These are phyloP conservation scores for Nezara viridula DNA, from an alignment of 2,888 invertebrate species.

Conservation along the genomic window DNA sequence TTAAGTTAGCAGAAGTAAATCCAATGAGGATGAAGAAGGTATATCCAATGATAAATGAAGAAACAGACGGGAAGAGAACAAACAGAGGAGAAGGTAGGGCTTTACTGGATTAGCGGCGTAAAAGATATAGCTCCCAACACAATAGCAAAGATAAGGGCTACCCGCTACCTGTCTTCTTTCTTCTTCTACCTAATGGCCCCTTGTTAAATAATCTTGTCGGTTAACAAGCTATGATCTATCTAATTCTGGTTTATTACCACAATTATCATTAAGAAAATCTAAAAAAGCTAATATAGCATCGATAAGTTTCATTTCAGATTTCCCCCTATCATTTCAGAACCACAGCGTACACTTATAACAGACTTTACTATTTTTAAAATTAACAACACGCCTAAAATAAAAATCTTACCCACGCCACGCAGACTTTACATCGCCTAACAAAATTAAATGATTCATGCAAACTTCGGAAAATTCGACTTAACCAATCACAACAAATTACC, in stretches of 20 bases:
- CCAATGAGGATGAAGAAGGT: background rate
- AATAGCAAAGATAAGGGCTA: background rate
- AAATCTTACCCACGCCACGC: too few relatives aligned
- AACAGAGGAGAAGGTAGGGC: background rate
- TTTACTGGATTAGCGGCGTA: background rate
- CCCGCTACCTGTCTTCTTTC: background rate
- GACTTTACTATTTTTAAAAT: too few relatives aligned
- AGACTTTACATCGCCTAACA: too few relatives aligned
- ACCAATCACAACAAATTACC: too few relatives aligned
- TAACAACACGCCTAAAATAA: too few relatives aligned
- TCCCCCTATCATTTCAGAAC: too few relatives aligned
- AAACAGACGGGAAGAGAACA: background rate
- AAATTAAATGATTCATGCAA: too few relatives aligned
- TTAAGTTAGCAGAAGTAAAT: background rate
- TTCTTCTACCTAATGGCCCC: background rate
- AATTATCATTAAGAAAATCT: background rate
- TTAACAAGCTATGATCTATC: background rate
- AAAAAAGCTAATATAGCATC: background rate
- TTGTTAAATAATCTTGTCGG: background rate
- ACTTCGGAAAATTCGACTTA: too few relatives aligned
- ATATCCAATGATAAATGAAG: conserved; percentile 4
- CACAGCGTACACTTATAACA: too few relatives aligned
- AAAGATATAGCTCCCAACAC: background rate
- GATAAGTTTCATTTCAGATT: too few relatives aligned
- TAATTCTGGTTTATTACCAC: background rate